These are phyloP conservation scores for Dunckerocampus dactyliophorus DNA, from an alignment of 2,113 vertebrate species.

Conservation along the genomic window DNA sequence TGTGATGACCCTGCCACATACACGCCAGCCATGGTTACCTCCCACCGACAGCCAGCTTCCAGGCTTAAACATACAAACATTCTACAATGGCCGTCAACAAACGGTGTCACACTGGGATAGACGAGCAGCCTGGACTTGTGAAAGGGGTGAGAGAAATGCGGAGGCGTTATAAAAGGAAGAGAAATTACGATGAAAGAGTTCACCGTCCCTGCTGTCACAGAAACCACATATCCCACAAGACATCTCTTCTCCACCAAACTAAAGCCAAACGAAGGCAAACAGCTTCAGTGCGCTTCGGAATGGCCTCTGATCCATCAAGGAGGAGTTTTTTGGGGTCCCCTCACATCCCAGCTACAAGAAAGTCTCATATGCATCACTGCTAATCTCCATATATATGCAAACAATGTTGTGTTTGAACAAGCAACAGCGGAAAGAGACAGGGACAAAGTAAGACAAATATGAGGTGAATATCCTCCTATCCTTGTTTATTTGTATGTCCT, in stretches of 20 bases:
- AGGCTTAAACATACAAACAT: constrained; percentile 25
- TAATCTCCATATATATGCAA: constrained; percentile 22
- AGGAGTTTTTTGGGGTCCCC: constrained; percentile 36
- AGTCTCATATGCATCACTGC: constrained; percentile 51
- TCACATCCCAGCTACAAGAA: constrained; percentile 34
- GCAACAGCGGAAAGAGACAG: constrained; percentile 5
- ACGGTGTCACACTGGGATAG: constrained; percentile 24
- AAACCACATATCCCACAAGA: constrained; percentile 51
- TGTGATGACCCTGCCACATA: constrained; percentile 21
- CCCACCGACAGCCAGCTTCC: constrained; percentile 12
- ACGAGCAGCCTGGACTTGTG: constrained; percentile 15
- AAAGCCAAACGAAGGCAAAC: constrained; percentile 38
- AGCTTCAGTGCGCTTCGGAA: constrained; percentile 53
- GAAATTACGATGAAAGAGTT: constrained; percentile 28
- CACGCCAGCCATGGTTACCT: constrained; percentile 13
- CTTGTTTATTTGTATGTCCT: constrained; percentile 42
- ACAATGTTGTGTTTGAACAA: constrained; percentile 20
- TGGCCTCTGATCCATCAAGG: constrained; percentile 54
- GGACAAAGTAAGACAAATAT: constrained; percentile 10
- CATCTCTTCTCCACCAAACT: constrained; percentile 33
- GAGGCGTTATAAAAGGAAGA: constrained; percentile 9
- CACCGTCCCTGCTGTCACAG: constrained; percentile 11
- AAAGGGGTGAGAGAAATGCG: constrained; percentile 9
- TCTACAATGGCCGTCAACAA: constrained; percentile 27
- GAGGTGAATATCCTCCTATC: constrained; percentile 27